Conservation (phyloP, 2,113 vertebrate genomes). For the Cricetomys ansorgei region DNA sequence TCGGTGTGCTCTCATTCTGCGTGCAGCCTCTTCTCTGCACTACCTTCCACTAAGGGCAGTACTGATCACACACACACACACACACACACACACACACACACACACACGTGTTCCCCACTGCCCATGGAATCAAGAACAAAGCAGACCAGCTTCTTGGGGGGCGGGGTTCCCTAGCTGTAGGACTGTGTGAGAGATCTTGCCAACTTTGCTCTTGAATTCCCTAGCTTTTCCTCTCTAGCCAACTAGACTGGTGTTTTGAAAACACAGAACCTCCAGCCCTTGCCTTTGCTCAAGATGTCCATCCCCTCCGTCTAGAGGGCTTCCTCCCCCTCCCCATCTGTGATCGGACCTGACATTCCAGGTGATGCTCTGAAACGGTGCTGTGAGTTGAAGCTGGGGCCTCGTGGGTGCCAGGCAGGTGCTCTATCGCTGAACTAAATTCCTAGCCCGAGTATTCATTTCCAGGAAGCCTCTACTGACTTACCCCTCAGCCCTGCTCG, state of each 20-base stretch:
- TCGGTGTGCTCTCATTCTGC: background rate
- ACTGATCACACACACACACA: too few relatives aligned
- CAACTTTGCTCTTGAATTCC: background rate
- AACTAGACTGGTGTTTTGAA: background rate
- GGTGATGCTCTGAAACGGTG: too few relatives aligned
- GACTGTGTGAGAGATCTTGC: background rate
- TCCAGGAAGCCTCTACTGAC: background rate
- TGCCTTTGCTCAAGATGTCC: background rate
- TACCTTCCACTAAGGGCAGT: background rate
- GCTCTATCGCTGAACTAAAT: background rate
- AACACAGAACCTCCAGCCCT: background rate
- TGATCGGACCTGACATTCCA: background rate
- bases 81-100: too few relatives aligned
- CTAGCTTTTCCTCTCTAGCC: background rate
- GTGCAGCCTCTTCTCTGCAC: background rate
- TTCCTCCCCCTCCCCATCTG: accelerated
- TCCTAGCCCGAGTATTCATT: background rate
- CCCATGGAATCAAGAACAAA: background rate
- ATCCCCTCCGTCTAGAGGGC: background rate
- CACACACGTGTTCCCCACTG: too few relatives aligned
- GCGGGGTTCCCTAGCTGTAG: accelerated
- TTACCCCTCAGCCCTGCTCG: background rate
- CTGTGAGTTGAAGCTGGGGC: background rate
- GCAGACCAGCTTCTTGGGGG: background rate
- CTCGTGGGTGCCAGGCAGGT: background rate